These are phyloP conservation scores for Oreortyx pictus DNA, from an alignment of 2,797 vertebrate genomes.

Conservation along the genomic window DNA sequence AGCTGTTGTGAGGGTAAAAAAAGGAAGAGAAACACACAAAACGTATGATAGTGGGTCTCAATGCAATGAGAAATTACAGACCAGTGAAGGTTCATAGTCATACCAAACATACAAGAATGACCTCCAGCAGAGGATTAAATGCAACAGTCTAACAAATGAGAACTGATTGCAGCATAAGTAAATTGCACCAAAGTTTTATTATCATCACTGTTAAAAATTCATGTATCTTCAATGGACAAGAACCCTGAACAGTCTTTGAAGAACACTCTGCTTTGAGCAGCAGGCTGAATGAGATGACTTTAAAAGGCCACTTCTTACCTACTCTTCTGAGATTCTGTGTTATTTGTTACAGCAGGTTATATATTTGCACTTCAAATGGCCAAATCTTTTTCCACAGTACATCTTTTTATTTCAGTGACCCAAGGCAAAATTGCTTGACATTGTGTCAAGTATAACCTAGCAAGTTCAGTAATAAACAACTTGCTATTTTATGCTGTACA, in stretches of 20 bases:
- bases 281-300: background rate
- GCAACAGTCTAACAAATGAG: background rate
- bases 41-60: background rate
- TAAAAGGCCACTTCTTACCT: background rate
- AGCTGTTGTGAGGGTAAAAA: background rate
- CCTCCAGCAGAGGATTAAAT: background rate
- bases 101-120: background rate
- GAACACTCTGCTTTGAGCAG: background rate
- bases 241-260: background rate
- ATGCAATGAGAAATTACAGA: background rate
- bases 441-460: background rate
- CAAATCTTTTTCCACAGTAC: background rate
- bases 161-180: background rate
- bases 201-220: background rate
- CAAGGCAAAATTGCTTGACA: background rate
- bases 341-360: background rate
- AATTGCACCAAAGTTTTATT: background rate
- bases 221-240: background rate
- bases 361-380: background rate
- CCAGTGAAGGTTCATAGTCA: background rate
- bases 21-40: background rate
- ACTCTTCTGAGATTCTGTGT: background rate
- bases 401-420: background rate
- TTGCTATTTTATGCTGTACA: background rate
- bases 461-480: background rate